Evolutionary conservation across 2,113 vertebrate genomes (phyloP), one percentile per base, ranked within the genome.

Genomic region (Pteruthius melanotis): DNA sequence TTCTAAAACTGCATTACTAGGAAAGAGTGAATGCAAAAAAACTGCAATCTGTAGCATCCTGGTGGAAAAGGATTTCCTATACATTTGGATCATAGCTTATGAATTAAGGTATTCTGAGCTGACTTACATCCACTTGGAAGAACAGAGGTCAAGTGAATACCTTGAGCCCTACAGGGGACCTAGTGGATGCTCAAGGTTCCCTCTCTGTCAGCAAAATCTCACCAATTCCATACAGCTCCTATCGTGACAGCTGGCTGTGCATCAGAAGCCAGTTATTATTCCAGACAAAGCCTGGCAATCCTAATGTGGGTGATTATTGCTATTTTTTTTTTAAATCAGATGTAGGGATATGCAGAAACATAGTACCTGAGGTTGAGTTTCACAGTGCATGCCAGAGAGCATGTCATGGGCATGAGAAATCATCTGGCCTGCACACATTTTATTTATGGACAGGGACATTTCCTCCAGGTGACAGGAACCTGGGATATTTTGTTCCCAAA

Each of bases 361-460:
- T 3, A 12, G 7, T 16, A n/a, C 30, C 13, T 1, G 2, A 69
- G 24, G 11, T 10, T 72, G 82, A 39, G 6, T 88, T 82, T 64
- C 60, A 64, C 40, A 64, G 19, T 13, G 15, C 2, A 1, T 1
- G 2, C 33, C 4, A 5, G n/a, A 42, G 7, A 20, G 10, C 0
- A 1, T 23, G 10, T 44, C 13, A 7, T 10, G 37, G 28, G 5
- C 39, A 17, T 49, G 66, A 70, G 56, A 71, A 90, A 40, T 75
- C 20, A 70, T 33, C 40, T 42, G 64, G 7, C 13, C 22, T 47
- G 27, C 13, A 6, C 1, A 1, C 10, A 22, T 65, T 47, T 61
- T 65, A 9, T 65, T 8, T 78, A 40, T 16, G 8, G 37, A 23
- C 24, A 61, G 28, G 13, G 22, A 75, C 19, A 17, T 66, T 82